Percentiles rank a stretch among this genome's conserved stretches.
Evolutionary conservation across 2,797 vertebrate species (phyloP).

Genomic region (Crenichthys baileyi): DNA sequence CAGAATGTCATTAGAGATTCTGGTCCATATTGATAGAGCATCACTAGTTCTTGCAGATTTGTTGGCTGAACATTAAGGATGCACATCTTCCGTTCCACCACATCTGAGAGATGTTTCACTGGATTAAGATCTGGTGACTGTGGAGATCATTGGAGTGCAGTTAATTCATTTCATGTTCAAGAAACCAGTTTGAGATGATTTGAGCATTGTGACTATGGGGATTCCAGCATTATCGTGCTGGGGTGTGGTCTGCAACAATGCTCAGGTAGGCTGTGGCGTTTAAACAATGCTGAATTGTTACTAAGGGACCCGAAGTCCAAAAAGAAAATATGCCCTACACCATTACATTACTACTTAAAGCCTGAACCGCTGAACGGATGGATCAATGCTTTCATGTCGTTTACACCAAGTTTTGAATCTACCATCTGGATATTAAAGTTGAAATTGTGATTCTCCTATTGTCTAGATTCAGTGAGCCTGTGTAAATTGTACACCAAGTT

Average conservation of each 20-base stretch:
- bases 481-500: neutral
- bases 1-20: neutral
- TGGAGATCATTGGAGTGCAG: neutral
- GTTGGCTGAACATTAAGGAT: neutral
- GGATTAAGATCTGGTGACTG: neutral
- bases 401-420: neutral
- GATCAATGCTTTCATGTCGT: neutral
- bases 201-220: neutral
- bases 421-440: neutral
- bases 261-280: neutral
- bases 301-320: neutral
- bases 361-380: neutral
- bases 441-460: neutral
- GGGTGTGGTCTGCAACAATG: neutral
- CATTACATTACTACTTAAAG: neutral
- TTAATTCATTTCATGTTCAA: neutral
- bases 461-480: neutral
- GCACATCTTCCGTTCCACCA: neutral
- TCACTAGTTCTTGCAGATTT: neutral
- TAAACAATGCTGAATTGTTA: neutral
- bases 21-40: neutral
- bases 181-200: neutral
- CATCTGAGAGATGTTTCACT: neutral
- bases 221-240: conserved; percentile 33
- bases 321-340: neutral